phyloP scores from a whole-genome alignment of 2,888 invertebrate genomes.

The Oithona nana region DNA sequence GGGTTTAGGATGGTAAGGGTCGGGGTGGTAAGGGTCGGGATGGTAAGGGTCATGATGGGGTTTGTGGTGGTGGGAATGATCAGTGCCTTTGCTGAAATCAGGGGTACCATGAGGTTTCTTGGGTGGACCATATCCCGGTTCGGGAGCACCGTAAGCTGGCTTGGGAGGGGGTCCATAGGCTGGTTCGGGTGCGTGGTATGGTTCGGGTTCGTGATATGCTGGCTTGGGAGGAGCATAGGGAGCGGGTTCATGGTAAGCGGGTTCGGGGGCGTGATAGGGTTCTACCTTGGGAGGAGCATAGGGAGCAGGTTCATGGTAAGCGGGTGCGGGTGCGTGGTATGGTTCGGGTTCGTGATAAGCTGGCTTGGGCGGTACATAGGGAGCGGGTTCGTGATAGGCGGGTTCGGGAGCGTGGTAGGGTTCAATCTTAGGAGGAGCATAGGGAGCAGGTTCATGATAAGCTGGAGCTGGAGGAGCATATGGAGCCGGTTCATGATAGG shows the following conservation, averaged over 20 bases:
- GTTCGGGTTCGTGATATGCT: too few relatives aligned
- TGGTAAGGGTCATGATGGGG: too few relatives aligned
- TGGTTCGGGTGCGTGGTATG: too few relatives aligned
- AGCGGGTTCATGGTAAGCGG: background rate
- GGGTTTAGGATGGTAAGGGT: too few relatives aligned
- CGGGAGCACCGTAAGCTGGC: too few relatives aligned
- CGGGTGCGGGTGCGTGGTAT: constrained; percentile 2
- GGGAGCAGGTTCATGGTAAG: background rate
- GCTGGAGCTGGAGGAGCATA: background rate
- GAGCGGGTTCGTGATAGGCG: constrained; percentile 4
- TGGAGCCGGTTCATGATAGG: constrained; percentile 7
- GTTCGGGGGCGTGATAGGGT: constrained; percentile 4
- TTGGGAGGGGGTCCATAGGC: too few relatives aligned
- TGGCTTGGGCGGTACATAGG: background rate
- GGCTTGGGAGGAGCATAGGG: too few relatives aligned
- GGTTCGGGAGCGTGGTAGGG: background rate
- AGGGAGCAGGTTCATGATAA: background rate
- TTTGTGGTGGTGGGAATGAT: too few relatives aligned
- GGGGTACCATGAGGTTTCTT: too few relatives aligned
- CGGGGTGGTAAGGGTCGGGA: too few relatives aligned
- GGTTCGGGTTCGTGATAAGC: constrained; percentile 5
- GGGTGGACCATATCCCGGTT: too few relatives aligned
- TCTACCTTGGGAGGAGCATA: background rate
- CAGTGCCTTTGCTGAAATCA: too few relatives aligned
- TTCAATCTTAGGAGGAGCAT: background rate